Conservation (phyloP, 1,140 invertebrate genomes). For the Trichogramma pretiosum region DNA sequence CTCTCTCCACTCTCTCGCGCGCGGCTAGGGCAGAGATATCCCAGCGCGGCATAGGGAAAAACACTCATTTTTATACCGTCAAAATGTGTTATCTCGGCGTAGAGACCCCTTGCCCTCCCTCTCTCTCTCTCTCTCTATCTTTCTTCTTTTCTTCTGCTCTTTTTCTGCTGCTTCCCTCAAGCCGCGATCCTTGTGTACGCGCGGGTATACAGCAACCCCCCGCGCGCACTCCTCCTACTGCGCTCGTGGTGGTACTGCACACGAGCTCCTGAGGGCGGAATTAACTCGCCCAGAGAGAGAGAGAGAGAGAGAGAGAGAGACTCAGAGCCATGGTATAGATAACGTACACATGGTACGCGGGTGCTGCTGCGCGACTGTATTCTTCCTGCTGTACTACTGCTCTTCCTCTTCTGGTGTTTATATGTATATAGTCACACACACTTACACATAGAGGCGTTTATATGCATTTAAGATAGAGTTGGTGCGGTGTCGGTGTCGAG, state of each 20-base stretch:
- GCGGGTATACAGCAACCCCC: no score
- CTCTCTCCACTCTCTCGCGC: no score
- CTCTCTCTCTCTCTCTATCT: conserved; percentile 17
- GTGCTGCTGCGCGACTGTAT: background rate
- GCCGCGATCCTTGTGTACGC: no score
- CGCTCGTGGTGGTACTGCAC: background rate
- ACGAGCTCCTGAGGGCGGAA: conserved; percentile 33
- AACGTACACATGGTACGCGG: conserved; percentile 25
- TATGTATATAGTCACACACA: no score
- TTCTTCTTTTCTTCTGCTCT: conserved; percentile 21
- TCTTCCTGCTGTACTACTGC: conserved; percentile 17
- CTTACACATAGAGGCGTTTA: no score
- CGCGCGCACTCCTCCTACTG: conserved; percentile 8
- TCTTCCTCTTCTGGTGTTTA: conserved; percentile 25
- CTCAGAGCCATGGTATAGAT: conserved; percentile 16
- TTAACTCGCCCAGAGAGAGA: conserved; percentile 34
- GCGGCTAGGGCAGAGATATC: no score
- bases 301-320: no score
- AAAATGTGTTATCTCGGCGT: conserved; percentile 41
- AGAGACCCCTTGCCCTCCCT: conserved; percentile 24
- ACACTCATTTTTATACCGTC: conserved; percentile 44
- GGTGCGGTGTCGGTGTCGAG: no score
- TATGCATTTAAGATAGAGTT: no score
- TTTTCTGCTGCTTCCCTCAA: conserved; percentile 5
- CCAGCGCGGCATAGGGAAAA: no score